phyloP scores from a whole-genome alignment of 2,797 vertebrate species.

The Podarcis siculus region DNA sequence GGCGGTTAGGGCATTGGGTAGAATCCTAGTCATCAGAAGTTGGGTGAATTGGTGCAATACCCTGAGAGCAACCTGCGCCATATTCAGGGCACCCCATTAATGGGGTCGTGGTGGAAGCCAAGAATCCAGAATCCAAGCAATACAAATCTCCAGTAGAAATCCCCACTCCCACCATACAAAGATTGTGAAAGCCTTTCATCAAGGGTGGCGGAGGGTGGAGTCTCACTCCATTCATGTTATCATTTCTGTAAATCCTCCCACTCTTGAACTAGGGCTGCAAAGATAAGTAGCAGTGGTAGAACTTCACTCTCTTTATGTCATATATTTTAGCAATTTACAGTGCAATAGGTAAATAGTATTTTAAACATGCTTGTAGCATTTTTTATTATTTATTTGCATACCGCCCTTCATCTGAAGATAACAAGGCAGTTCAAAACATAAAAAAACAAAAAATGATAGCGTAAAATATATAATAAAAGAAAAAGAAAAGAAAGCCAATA shows the following conservation, averaged over 20 bases:
- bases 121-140: neutral
- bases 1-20: too few species aligned
- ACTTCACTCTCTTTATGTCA: neutral
- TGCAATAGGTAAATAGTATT: neutral
- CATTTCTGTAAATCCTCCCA: neutral
- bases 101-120: too few species aligned
- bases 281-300: neutral
- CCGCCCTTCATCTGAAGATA: too few species aligned
- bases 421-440: too few species aligned
- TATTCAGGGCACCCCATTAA: too few species aligned
- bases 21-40: too few species aligned
- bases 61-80: too few species aligned
- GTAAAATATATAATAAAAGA: too few species aligned
- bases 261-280: neutral
- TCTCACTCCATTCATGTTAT: neutral
- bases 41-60: too few species aligned
- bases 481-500: too few species aligned
- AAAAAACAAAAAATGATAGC: too few species aligned
- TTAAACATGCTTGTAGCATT: neutral
- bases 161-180: neutral
- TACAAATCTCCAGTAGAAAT: neutral
- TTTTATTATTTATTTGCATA: neutral
- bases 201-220: too few species aligned
- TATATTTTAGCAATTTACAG: neutral
- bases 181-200: neutral